These are phyloP conservation scores for Thinocorus orbignyianus DNA, from an alignment of 2,113 vertebrate genomes.

Conservation along the genomic window DNA sequence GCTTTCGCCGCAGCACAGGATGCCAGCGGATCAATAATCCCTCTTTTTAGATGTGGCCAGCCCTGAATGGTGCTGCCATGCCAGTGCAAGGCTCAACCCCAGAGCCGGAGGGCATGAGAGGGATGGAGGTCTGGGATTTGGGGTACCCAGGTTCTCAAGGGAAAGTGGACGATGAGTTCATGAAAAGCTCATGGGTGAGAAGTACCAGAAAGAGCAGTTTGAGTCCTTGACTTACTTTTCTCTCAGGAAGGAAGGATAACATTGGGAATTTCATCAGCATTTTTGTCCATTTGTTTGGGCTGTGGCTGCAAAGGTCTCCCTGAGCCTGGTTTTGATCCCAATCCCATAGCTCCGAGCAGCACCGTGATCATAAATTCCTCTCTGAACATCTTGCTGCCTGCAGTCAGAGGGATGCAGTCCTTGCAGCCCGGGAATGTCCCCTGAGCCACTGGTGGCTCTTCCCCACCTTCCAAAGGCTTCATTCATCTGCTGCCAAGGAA, in stretches of 20 bases:
- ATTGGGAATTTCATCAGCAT: not conserved
- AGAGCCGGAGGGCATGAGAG: not conserved
- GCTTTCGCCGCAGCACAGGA: not conserved
- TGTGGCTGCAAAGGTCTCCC: fast-evolving
- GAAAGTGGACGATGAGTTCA: not conserved
- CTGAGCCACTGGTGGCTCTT: not conserved
- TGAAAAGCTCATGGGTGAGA: not conserved
- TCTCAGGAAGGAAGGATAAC: not conserved
- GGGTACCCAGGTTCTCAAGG: not conserved
- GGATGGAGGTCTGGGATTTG: fast-evolving
- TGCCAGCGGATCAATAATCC: not conserved
- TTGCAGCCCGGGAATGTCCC: not conserved
- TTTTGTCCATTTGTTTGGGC: not conserved
- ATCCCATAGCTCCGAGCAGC: not conserved
- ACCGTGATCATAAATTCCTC: fast-evolving
- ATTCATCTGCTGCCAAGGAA: not conserved
- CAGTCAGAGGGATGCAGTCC: not conserved
- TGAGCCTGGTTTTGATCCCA: too few species aligned
- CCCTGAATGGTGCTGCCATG: fast-evolving
- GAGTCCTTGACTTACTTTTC: not conserved
- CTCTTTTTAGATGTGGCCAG: not conserved
- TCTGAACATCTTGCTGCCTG: not conserved
- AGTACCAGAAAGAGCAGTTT: not conserved
- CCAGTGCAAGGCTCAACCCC: not conserved
- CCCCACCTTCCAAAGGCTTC: not conserved